Evolutionary conservation across 92 coral and sea anemone species (phyloP).

Genomic region (Zoanthus sansibaricus): DNA sequence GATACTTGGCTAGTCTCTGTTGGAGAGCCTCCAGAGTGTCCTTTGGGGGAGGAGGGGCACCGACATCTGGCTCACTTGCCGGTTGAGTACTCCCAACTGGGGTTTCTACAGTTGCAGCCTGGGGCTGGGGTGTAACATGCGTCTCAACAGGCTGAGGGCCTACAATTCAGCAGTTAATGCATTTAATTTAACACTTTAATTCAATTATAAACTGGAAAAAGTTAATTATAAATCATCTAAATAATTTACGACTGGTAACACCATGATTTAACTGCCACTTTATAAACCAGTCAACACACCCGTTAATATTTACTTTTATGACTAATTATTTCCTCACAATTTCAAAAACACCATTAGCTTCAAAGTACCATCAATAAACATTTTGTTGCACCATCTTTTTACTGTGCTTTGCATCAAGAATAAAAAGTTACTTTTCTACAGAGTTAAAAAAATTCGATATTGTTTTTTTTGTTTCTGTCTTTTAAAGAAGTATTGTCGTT

Average conservation of each 20-base stretch:
- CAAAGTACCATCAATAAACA: no score
- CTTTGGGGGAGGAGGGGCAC: slow-evolving; percentile 93
- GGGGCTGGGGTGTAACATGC: slow-evolving; percentile 6
- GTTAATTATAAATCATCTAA: no score
- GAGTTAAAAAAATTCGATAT: neutral
- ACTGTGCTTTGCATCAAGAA: neutral
- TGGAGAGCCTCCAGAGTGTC: slow-evolving; percentile 87
- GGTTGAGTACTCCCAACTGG: slow-evolving; percentile 26
- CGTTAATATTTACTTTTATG: no score
- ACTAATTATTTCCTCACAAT: no score
- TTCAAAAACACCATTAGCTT: no score
- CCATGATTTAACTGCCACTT: no score
- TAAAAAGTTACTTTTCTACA: neutral
- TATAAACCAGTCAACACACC: no score
- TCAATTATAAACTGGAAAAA: no score
- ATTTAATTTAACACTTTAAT: no score
- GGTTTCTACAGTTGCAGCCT: slow-evolving; percentile 6
- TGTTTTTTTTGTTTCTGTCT: neutral
- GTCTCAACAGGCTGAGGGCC: slow-evolving; percentile 23
- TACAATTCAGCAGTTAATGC: neutral
- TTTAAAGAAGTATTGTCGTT: neutral
- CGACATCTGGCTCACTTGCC: slow-evolving; percentile 45
- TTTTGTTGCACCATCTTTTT: neutral
- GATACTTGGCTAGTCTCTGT: slow-evolving; percentile 88
- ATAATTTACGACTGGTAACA: no score